Base-by-base conservation (phyloP, 2,888 invertebrate genomes). In the Julus scanicus region DNA sequence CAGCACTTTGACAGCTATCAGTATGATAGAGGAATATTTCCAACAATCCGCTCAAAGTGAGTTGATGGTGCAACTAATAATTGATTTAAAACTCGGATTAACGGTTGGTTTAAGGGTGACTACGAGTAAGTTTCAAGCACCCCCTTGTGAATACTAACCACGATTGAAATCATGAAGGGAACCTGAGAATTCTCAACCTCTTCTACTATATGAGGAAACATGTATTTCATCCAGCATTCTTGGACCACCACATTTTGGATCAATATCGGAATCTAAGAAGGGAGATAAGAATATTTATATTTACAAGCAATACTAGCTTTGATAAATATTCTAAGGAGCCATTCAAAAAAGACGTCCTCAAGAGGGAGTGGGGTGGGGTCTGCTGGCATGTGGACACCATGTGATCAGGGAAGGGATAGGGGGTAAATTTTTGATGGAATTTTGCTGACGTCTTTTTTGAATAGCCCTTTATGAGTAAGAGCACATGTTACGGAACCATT, bases 1-100 rank as follows among this genome's bases (percentile, higher is more conserved):
- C 87, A 17, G 80, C 87, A 40, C 39, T 80, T 39, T 80, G 87
- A 40, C 87, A 71, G 11, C 40, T 40, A 39, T 87, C 87, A 8
- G 39, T 40, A 20, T 71, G 87, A 80, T 39, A 87, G 5, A 39
- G 20, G 17, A 87, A 15, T 6, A 87, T 37, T 37, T 87, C 87
- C 15, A 87, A 29, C 39, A 87, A 80, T 71, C 71, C 87, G 40
- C 80, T 71, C 48, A 87, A 80, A n/a, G 63, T 71, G 4, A 87
- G 20, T 80, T 87, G 63, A 9, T 87, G 87, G 63, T 87, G 87
- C 9, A 87, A 37, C 87, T 87, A 83, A 11, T 83, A 5, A 11
- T n/a, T 83, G 20, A 83, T 13, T n/a, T 37, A 83, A 83, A 39
- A 53, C 9, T 53, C 44, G 13, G 9, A n/a, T 53, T 4, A 13